Conservation (phyloP, 2,797 vertebrate genomes). For the Eleutherodactylus coqui region DNA sequence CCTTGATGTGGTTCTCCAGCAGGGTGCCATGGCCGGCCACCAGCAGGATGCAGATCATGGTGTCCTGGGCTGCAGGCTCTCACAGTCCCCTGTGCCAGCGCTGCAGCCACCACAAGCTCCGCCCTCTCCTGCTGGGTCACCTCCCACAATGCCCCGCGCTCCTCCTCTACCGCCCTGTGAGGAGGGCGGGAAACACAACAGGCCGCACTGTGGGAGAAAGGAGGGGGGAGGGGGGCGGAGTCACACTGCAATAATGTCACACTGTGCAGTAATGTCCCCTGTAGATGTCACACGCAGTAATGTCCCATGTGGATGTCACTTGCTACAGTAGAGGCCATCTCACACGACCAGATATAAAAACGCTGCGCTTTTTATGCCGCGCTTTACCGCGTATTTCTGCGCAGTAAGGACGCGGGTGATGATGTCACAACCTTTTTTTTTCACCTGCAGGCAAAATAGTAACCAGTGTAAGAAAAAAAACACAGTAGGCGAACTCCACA, state of each 20-base stretch:
- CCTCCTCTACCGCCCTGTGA: background rate
- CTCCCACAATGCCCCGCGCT: background rate
- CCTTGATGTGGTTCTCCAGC: constrained; percentile 81
- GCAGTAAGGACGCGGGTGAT: no score
- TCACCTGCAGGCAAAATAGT: no score
- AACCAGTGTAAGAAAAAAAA: no score
- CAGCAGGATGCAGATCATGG: constrained; percentile 82
- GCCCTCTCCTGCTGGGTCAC: background rate
- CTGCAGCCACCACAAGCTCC: background rate
- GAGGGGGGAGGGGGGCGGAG: background rate
- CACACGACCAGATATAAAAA: no score
- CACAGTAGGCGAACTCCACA: no score
- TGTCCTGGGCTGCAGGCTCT: background rate
- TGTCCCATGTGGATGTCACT: no score
- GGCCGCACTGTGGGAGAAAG: background rate
- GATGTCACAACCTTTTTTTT: no score
- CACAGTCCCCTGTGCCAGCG: background rate
- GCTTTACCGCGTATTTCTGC: no score
- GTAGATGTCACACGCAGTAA: no score
- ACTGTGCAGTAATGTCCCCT: no score
- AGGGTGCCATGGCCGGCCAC: constrained; percentile 82
- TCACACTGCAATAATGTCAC: background rate
- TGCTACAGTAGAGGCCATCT: no score
- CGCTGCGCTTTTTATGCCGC: no score
- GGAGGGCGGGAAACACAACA: background rate